Percentiles rank a stretch among this genome's conserved stretches.
Evolutionary conservation across 2,797 vertebrate species (phyloP).

Genomic region (Epinephelus malabaricus): DNA sequence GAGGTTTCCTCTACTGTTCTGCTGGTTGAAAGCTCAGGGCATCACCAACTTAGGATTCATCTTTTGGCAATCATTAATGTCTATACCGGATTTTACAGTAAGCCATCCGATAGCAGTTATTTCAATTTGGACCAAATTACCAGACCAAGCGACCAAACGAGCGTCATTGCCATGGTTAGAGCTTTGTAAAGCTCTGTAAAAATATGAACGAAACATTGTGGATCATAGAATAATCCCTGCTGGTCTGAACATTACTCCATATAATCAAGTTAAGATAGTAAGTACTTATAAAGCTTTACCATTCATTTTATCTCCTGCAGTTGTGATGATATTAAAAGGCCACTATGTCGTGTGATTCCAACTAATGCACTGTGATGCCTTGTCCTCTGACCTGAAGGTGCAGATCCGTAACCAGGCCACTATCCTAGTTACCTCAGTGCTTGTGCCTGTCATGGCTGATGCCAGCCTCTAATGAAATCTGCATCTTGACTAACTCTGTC

Average conservation of each 20-base stretch:
- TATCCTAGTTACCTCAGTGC: slow-evolving; percentile 36
- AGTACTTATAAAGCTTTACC: slow-evolving; percentile 34
- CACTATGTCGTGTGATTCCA: slow-evolving; percentile 39
- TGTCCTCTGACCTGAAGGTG: slow-evolving; percentile 45
- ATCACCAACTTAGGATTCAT: not conserved
- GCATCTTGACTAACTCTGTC: slow-evolving; percentile 37
- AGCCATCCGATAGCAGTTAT: no score
- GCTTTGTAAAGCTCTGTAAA: not conserved
- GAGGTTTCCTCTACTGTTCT: no score
- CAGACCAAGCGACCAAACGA: not conserved
- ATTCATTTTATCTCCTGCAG: slow-evolving; percentile 34
- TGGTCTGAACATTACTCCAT: slow-evolving; percentile 26
- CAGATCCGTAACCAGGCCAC: slow-evolving; percentile 49
- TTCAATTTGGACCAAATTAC: no score
- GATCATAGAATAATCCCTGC: slow-evolving; percentile 22
- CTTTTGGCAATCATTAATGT: no score
- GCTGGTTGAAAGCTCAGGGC: not conserved
- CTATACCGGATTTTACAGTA: no score
- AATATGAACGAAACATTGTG: not conserved
- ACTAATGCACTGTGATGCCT: slow-evolving; percentile 28
- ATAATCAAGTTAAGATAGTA: not conserved
- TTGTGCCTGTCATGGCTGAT: slow-evolving; percentile 21
- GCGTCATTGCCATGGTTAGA: not conserved
- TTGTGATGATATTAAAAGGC: slow-evolving; percentile 34
- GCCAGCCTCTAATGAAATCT: slow-evolving; percentile 42